Conservation (phyloP, 2,797 vertebrate species). For the Acipenser transmontanus region DNA sequence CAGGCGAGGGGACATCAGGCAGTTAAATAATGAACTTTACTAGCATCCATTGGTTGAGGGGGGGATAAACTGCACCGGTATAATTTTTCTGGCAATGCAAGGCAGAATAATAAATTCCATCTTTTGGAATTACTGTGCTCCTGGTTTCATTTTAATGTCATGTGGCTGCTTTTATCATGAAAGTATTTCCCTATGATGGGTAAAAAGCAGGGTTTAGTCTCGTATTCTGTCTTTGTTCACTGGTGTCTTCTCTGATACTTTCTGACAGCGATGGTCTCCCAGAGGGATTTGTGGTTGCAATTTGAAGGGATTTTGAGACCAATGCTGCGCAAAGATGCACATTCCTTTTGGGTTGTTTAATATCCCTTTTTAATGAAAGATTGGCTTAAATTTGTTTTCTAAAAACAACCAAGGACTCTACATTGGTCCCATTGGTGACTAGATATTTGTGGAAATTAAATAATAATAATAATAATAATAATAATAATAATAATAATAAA, state of each 20-base stretch:
- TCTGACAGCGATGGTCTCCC: constrained; percentile 14
- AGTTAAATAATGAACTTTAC: not conserved
- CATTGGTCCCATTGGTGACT: too few relatives aligned
- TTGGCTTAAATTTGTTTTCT: too few relatives aligned
- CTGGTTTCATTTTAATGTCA: constrained; percentile 8
- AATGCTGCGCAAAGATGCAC: constrained; percentile 21
- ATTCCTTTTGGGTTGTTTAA: constrained; percentile 50
- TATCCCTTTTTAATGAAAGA: constrained; percentile 27
- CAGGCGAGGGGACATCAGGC: not conserved
- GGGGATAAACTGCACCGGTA: not conserved
- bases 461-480: too few relatives aligned
- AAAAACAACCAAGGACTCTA: too few relatives aligned
- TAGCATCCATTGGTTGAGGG: not conserved
- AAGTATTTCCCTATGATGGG: not conserved
- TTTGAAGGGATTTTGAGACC: constrained; percentile 1
- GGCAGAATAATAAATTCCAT: not conserved
- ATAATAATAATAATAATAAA: too few relatives aligned
- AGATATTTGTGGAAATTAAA: too few relatives aligned
- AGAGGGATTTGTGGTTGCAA: not conserved
- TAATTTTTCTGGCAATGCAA: not conserved
- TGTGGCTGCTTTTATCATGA: constrained; percentile 15
- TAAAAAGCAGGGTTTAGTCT: not conserved
- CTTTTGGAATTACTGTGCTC: not conserved
- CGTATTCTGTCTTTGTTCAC: not conserved
- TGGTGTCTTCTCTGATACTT: constrained; percentile 7